Evolutionary conservation across 2,888 invertebrate genomes (phyloP).

Genomic region (Psylliodes chrysocephalus): DNA sequence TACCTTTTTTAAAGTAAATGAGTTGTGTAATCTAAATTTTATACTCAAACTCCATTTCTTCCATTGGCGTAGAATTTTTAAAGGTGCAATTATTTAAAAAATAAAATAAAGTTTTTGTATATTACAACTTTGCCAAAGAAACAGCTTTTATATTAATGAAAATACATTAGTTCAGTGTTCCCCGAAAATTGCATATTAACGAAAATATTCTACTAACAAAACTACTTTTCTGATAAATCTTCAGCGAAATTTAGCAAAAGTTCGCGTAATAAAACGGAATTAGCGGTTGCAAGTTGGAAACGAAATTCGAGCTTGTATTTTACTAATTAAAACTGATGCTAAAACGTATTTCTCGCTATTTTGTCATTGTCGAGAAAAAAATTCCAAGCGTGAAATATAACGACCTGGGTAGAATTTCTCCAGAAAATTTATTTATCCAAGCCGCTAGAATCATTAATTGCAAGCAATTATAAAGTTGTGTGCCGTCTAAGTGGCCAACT

Average conservation of each 20-base stretch:
- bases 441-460: neutral
- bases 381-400: neutral
- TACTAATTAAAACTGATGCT: constrained; percentile 11
- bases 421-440: neutral
- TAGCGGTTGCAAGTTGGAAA: constrained; percentile 14
- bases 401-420: neutral
- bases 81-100: too few relatives aligned
- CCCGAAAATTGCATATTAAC: neutral
- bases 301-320: constrained; percentile 15
- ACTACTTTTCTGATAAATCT: neutral
- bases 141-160: too few relatives aligned
- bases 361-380: constrained; percentile 1
- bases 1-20: too few relatives aligned
- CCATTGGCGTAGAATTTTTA: too few relatives aligned
- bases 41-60: too few relatives aligned
- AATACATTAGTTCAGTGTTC: too few relatives aligned
- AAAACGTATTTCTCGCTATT: constrained; percentile 1
- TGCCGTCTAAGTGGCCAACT: too few relatives aligned
- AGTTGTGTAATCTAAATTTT: too few relatives aligned
- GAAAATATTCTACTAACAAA: neutral
- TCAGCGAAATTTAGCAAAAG: too few relatives aligned
- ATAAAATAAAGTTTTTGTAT: too few relatives aligned
- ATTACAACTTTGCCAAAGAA: too few relatives aligned
- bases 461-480: too few relatives aligned
- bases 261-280: constrained; percentile 11